phyloP scores from a whole-genome alignment of 37 sponge, comb jelly and placozoan species.

The Agelas oroides region DNA sequence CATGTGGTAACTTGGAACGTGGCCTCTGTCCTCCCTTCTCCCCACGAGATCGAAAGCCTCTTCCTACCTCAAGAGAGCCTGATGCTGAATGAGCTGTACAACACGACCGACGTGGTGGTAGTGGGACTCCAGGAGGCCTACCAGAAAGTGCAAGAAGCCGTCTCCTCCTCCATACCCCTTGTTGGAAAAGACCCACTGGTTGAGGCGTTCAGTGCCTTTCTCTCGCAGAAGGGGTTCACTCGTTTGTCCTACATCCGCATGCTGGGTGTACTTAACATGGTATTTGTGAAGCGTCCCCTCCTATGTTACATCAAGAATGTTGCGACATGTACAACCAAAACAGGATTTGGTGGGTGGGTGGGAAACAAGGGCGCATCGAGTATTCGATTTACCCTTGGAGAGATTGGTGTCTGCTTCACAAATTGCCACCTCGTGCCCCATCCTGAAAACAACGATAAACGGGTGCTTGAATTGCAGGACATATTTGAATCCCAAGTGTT shows the following conservation, averaged over 20 bases:
- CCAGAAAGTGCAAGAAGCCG: conserved; percentile 49
- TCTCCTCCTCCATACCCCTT: conserved; percentile 62
- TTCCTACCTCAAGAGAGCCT: conserved; percentile 62
- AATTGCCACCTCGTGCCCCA: conserved; percentile 85
- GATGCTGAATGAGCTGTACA: conserved; percentile 6
- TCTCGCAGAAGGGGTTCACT: conserved; percentile 61
- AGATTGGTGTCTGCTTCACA: conserved; percentile 66
- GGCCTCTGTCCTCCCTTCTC: conserved; percentile 16
- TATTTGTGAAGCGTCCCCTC: conserved; percentile 81
- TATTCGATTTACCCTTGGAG: conserved; percentile 63
- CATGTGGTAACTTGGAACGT: conserved; percentile 81
- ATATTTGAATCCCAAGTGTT: conserved; percentile 60
- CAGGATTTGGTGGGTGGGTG: conserved; percentile 77
- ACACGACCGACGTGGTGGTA: conserved; percentile 60
- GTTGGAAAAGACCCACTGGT: conserved; percentile 66
- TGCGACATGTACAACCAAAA: conserved; percentile 46
- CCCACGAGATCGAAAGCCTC: conserved; percentile 50
- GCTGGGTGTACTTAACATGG: conserved; percentile 70
- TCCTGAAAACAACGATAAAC: conserved; percentile 52
- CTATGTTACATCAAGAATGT: conserved; percentile 69
- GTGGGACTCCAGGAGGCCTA: conserved; percentile 80
- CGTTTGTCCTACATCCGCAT: conserved; percentile 48
- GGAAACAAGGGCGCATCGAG: conserved; percentile 86
- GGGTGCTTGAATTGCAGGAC: conserved; percentile 64
- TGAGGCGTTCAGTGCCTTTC: conserved; percentile 35